A percentile compares a stretch with the other conserved stretches of the same genome.
Conservation (phyloP, 2,888 invertebrate genomes). For the Mesorhabditis sp. region DNA sequence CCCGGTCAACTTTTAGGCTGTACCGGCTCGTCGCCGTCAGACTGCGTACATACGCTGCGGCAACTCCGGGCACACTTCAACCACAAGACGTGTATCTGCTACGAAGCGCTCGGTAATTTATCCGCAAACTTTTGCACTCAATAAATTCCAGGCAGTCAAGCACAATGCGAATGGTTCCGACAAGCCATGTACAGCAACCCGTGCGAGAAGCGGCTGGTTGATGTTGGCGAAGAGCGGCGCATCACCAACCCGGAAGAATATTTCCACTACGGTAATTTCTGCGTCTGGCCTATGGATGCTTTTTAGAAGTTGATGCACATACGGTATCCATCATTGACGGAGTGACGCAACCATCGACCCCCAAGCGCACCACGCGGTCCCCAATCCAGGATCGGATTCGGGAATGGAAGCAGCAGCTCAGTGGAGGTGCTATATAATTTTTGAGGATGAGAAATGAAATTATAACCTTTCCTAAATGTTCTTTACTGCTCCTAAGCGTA, state of each 20-base stretch:
- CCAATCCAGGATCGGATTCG: slow-evolving; percentile 30
- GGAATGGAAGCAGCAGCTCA: slow-evolving; percentile 30
- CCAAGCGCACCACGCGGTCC: slow-evolving; percentile 23
- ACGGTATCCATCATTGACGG: neutral
- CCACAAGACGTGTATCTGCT: slow-evolving; percentile 26
- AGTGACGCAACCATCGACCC: neutral
- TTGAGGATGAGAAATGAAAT: neutral
- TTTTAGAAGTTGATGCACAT: neutral
- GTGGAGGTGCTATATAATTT: slow-evolving; percentile 21
- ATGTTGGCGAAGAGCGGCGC: slow-evolving; percentile 22
- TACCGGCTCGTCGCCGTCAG: slow-evolving; percentile 28
- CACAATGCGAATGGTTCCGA: slow-evolving; percentile 36
- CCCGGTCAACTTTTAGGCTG: slow-evolving; percentile 25
- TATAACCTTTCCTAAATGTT: neutral
- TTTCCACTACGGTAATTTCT: neutral
- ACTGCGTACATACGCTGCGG: slow-evolving; percentile 31
- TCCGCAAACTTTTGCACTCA: neutral
- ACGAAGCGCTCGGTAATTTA: slow-evolving; percentile 26
- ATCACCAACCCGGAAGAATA: neutral
- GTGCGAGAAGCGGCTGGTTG: slow-evolving; percentile 28
- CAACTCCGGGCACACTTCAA: slow-evolving; percentile 22
- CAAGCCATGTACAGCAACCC: slow-evolving; percentile 38
- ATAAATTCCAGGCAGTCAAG: slow-evolving; percentile 22
- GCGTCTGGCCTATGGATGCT: neutral
- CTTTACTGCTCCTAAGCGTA: neutral